Conservation (phyloP, 2,888 invertebrate species). For the Amphimallon solstitiale region DNA sequence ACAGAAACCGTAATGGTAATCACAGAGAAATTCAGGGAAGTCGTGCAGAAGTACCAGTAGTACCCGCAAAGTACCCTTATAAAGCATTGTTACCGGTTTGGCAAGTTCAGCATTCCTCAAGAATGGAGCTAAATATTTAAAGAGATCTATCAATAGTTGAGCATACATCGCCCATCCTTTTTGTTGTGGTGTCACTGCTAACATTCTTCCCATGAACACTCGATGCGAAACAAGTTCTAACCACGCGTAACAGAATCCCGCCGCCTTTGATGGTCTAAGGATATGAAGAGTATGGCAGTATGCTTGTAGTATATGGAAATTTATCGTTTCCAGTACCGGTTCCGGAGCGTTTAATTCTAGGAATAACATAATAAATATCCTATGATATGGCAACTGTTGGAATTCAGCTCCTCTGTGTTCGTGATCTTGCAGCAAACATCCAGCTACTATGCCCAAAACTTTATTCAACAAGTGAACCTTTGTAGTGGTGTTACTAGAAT, state of each 20-base stretch:
- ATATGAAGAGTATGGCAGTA: constrained; percentile 97
- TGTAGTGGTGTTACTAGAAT: constrained; percentile 89
- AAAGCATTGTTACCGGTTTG: constrained; percentile 91
- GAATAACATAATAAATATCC: constrained; percentile 96
- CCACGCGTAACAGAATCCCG: constrained; percentile 99
- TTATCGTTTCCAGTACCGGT: constrained; percentile 92
- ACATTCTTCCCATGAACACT: constrained; percentile 92
- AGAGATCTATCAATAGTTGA: constrained; percentile 92
- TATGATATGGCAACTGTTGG: constrained; percentile 97
- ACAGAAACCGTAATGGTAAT: constrained; percentile 99
- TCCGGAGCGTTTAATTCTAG: constrained; percentile 95
- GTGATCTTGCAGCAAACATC: constrained; percentile 95
- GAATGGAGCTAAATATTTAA: constrained; percentile 97
- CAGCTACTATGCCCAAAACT: constrained; percentile 93
- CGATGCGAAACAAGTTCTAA: constrained; percentile 97
- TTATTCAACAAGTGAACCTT: constrained; percentile 97
- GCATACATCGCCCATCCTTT: constrained; percentile 99
- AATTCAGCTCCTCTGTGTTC: constrained; percentile 90
- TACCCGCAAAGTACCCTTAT: constrained; percentile 95
- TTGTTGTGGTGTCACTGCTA: constrained; percentile 91
- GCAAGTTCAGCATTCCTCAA: constrained; percentile 96
- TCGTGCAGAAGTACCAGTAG: constrained; percentile 96
- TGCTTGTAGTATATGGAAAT: constrained; percentile 93
- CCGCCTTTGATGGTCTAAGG: constrained; percentile 90
- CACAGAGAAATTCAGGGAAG: constrained; percentile 99